A percentile compares a stretch with the other conserved stretches of the same genome.
Conservation (phyloP, 2,888 invertebrate species). For the Pollenia labialis region DNA sequence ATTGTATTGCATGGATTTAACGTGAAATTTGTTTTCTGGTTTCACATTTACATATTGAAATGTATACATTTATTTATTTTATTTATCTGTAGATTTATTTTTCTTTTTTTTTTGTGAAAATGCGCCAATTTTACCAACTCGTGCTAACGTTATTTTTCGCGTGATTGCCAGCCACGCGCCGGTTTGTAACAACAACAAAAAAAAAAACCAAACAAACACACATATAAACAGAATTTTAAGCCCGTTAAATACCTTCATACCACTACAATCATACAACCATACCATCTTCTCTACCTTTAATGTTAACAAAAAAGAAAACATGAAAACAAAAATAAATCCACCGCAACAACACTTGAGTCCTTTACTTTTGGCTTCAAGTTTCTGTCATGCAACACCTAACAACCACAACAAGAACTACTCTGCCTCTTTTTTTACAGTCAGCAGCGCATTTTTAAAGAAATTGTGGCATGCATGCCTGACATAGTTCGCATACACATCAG, state of each 20-base stretch:
- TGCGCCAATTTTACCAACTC: slow-evolving; percentile 38
- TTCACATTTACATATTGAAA: slow-evolving; percentile 50
- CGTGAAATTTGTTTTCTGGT: slow-evolving; percentile 38
- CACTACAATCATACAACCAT: not conserved
- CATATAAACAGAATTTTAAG: slow-evolving; percentile 24
- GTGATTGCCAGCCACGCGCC: slow-evolving; percentile 71
- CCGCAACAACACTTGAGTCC: slow-evolving; percentile 1
- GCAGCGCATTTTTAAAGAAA: slow-evolving; percentile 46
- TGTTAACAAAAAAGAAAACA: not conserved
- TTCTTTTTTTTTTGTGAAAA: not conserved
- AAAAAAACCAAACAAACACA: not conserved
- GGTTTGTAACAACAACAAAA: slow-evolving; percentile 34
- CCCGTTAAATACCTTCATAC: slow-evolving; percentile 23
- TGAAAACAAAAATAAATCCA: not conserved
- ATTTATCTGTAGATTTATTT: not conserved
- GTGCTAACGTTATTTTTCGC: slow-evolving; percentile 66
- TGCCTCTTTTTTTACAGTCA: slow-evolving; percentile 2
- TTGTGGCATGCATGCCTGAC: slow-evolving; percentile 67
- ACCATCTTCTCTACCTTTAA: slow-evolving; percentile 23
- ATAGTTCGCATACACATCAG: slow-evolving; percentile 70
- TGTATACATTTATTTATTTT: slow-evolving; percentile 48
- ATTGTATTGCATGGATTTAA: slow-evolving; percentile 39
- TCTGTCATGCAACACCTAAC: slow-evolving; percentile 46
- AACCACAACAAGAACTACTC: slow-evolving; percentile 26
- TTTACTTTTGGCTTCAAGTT: slow-evolving; percentile 53